Percentiles rank a stretch among this genome's conserved stretches.
Conservation (phyloP, 2,888 invertebrate species). For the Pedicia rivosa region DNA sequence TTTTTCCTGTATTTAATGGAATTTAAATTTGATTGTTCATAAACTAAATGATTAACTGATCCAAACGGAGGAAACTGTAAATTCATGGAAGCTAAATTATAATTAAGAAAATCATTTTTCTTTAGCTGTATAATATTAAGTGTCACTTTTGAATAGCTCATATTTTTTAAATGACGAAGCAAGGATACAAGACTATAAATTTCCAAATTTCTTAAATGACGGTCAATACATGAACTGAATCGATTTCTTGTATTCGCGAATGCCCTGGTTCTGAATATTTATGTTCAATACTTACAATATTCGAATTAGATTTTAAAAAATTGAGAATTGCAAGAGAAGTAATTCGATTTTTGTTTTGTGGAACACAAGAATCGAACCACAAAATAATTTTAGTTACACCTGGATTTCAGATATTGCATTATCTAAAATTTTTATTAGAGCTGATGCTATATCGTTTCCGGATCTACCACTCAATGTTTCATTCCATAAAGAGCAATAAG, state of each 20-base stretch:
- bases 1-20: too few species aligned
- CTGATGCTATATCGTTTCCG: slow-evolving; percentile 2
- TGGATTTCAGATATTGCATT: not conserved
- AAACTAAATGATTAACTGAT: too few species aligned
- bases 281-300: not conserved
- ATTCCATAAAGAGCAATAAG: slow-evolving; percentile 8
- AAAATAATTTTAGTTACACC: not conserved
- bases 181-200: not conserved
- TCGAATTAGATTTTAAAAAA: not conserved
- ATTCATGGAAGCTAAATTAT: too few species aligned
- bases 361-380: slow-evolving; percentile 2
- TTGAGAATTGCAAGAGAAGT: not conserved
- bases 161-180: too few species aligned
- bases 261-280: not conserved
- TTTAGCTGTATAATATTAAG: too few species aligned
- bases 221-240: not conserved
- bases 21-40: too few species aligned
- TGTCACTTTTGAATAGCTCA: too few species aligned
- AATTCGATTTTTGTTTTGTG: slow-evolving; percentile 1
- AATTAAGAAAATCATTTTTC: too few species aligned
- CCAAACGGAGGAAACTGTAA: too few species aligned
- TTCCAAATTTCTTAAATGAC: not conserved
- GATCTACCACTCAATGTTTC: slow-evolving; percentile 1
- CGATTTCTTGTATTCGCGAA: not conserved
- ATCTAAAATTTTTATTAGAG: not conserved